Percentiles rank a stretch among this genome's conserved stretches.
Evolutionary conservation across 2,888 invertebrate genomes (phyloP).

Genomic region (Pandemis heparana): DNA sequence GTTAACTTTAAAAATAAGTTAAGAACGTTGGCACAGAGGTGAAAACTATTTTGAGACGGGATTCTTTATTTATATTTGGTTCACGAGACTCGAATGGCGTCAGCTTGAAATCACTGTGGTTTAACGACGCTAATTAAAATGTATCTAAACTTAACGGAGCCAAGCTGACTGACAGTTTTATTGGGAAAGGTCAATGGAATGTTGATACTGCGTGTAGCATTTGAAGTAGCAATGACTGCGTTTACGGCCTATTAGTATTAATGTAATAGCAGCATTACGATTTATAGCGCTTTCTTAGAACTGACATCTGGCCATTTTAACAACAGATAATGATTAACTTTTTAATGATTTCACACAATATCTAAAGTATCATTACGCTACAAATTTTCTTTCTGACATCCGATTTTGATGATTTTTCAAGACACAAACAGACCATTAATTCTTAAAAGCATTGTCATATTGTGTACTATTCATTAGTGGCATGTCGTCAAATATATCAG

Average conservation of each 20-base stretch:
- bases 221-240: neutral
- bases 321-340: neutral
- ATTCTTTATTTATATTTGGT: neutral
- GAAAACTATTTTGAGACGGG: constrained; percentile 11
- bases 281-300: neutral
- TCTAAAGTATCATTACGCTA: too few species aligned
- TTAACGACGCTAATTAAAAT: neutral
- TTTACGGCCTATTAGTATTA: neutral
- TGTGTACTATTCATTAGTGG: too few species aligned
- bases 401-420: too few species aligned
- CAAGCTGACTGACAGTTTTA: neutral
- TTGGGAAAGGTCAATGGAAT: neutral
- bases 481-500: too few species aligned
- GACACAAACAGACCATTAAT: too few species aligned
- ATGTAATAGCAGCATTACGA: neutral
- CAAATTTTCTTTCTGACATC: too few species aligned
- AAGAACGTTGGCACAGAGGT: constrained; percentile 26
- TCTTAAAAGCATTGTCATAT: too few species aligned
- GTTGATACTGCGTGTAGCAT: neutral
- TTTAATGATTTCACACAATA: too few species aligned
- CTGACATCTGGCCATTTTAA: neutral
- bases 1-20: constrained; percentile 51
- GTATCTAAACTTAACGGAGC: neutral
- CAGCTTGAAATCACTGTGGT: neutral
- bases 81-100: neutral